Conservation (phyloP, 2,888 invertebrate species). For the Dynastes tityus region DNA sequence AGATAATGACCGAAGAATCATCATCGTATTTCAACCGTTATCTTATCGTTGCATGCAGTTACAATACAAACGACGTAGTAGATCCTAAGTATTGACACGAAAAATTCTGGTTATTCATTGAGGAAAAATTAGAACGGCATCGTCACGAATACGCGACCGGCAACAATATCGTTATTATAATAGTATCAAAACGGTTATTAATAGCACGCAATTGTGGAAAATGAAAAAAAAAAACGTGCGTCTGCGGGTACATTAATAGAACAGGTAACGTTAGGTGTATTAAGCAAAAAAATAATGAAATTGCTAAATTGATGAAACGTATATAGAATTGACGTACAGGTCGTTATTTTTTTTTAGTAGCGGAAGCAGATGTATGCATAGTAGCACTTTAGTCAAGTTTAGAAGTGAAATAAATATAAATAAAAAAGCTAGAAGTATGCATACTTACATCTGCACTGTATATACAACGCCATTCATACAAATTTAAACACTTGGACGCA, state of each 20-base stretch:
- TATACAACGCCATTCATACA: too few species aligned
- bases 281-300: background rate
- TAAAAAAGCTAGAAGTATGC: background rate
- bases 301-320: background rate
- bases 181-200: background rate
- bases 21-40: background rate
- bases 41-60: background rate
- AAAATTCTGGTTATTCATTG: slow-evolving; percentile 15
- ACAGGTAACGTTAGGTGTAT: background rate
- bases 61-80: background rate
- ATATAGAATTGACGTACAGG: background rate
- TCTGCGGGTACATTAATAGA: background rate
- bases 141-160: background rate
- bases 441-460: too few species aligned
- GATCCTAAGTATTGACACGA: background rate
- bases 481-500: too few species aligned
- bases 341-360: background rate
- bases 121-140: slow-evolving; percentile 8
- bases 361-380: slow-evolving; percentile 13
- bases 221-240: background rate
- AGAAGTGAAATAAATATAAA: background rate
- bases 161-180: background rate
- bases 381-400: background rate
- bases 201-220: background rate
- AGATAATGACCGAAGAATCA: slow-evolving; percentile 11